Percentiles rank a stretch among this genome's conserved stretches.
phyloP scores from a whole-genome alignment of 1,140 invertebrate genomes.

The Calycopis cecrops region DNA sequence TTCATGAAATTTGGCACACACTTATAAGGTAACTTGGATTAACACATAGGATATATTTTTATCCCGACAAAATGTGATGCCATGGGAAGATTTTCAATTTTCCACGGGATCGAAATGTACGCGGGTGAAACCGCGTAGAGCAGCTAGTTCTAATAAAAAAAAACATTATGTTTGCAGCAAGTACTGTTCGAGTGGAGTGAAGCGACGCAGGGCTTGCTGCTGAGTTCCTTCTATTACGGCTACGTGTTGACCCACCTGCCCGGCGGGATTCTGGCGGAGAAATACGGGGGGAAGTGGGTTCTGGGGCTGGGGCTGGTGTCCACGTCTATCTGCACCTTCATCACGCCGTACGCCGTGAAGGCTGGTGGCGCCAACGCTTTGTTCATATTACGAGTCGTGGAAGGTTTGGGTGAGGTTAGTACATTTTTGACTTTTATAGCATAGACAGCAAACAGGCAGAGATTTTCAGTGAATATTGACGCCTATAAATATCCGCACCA shows the following conservation, averaged over 20 bases:
- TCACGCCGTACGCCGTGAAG: slow-evolving; percentile 71
- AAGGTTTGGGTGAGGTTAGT: slow-evolving; percentile 80
- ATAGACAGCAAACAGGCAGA: too few species aligned
- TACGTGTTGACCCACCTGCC: slow-evolving; percentile 79
- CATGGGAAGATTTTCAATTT: too few species aligned
- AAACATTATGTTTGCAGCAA: slow-evolving; percentile 28
- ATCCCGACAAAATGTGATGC: too few species aligned
- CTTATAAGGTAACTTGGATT: too few species aligned
- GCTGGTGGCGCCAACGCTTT: slow-evolving; percentile 75
- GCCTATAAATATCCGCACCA: too few species aligned
- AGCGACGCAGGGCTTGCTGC: slow-evolving; percentile 75
- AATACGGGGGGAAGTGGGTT: slow-evolving; percentile 76
- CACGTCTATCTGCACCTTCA: slow-evolving; percentile 77
- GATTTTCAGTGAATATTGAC: too few species aligned
- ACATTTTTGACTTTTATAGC: slow-evolving; percentile 8
- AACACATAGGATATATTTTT: too few species aligned
- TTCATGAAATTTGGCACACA: too few species aligned
- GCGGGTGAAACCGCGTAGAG: too few species aligned
- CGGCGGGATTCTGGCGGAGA: slow-evolving; percentile 77
- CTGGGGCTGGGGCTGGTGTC: slow-evolving; percentile 79
- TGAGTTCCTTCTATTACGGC: slow-evolving; percentile 78
- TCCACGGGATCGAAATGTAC: too few species aligned
- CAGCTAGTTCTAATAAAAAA: background rate
- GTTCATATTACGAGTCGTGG: slow-evolving; percentile 78
- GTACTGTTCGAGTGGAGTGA: slow-evolving; percentile 77